phyloP scores from a whole-genome alignment of 2,888 invertebrate genomes.

The Craniophora ligustri region DNA sequence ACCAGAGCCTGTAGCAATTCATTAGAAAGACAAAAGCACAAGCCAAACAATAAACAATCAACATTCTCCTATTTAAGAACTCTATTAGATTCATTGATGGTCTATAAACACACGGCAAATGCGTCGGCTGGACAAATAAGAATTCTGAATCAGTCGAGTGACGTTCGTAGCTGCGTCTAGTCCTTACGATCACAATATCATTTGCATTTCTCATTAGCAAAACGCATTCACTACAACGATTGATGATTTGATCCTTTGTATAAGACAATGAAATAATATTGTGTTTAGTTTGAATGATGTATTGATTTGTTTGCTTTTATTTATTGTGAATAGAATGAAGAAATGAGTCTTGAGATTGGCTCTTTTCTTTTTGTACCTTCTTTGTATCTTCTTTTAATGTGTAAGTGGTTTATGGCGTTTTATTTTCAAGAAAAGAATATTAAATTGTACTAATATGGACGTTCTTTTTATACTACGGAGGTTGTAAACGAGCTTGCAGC shows the following conservation, averaged over 20 bases:
- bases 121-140: slow-evolving; percentile 21
- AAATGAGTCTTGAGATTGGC: too few relatives aligned
- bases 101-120: slow-evolving; percentile 15
- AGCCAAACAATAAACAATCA: slow-evolving; percentile 19
- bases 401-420: too few relatives aligned
- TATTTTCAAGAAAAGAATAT: too few relatives aligned
- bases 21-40: too few relatives aligned
- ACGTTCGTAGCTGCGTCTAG: slow-evolving; percentile 22
- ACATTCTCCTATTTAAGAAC: slow-evolving; percentile 38
- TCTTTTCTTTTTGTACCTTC: too few relatives aligned
- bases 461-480: too few relatives aligned
- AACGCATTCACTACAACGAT: not conserved
- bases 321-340: too few relatives aligned
- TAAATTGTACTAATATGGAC: too few relatives aligned
- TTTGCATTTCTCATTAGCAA: slow-evolving; percentile 11
- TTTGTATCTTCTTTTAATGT: too few relatives aligned
- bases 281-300: not conserved
- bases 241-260: not conserved
- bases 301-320: too few relatives aligned
- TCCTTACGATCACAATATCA: slow-evolving; percentile 35
- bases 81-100: slow-evolving; percentile 31
- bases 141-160: slow-evolving; percentile 25
- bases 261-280: slow-evolving; percentile 19
- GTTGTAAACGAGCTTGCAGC: too few relatives aligned
- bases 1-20: too few relatives aligned